phyloP scores from a whole-genome alignment of 1,140 invertebrate species.

The Lepidurus packardi region DNA sequence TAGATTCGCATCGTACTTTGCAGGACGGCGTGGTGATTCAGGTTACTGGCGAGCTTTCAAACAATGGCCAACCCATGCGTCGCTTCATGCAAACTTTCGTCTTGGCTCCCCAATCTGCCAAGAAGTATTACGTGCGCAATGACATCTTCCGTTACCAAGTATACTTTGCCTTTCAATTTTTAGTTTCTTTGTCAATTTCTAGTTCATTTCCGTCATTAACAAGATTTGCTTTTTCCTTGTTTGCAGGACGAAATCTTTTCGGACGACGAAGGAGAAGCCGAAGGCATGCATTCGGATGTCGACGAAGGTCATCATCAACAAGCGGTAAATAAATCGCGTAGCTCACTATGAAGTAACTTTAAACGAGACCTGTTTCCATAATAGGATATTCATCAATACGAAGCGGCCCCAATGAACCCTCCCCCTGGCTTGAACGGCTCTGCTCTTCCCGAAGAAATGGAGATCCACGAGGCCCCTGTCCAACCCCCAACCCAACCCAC shows the following conservation, averaged over 20 bases:
- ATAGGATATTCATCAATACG: background rate
- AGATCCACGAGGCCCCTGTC: conserved; percentile 35
- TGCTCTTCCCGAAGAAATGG: conserved; percentile 40
- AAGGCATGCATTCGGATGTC: conserved; percentile 58
- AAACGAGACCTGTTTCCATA: background rate
- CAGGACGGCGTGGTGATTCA: conserved; percentile 93
- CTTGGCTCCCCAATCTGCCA: conserved; percentile 84
- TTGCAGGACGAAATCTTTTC: conserved; percentile 64
- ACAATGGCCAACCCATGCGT: conserved; percentile 90
- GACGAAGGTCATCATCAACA: conserved; percentile 49
- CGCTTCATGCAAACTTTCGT: conserved; percentile 98
- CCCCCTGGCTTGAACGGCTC: conserved; percentile 41
- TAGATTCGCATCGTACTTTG: conserved; percentile 75
- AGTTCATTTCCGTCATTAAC: background rate
- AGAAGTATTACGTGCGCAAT: conserved; percentile 97
- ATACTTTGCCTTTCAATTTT: conserved; percentile 15
- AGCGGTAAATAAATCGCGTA: background rate
- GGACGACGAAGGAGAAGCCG: conserved; percentile 64
- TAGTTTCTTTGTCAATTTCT: conserved; percentile 16
- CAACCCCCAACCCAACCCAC: conserved; percentile 31
- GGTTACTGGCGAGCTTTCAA: conserved; percentile 92
- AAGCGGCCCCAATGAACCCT: background rate
- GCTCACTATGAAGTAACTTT: background rate
- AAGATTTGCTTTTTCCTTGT: conserved; percentile 27
- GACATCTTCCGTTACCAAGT: conserved; percentile 97